Percentiles rank a stretch among this genome's conserved stretches.
Evolutionary conservation across 2,888 invertebrate species (phyloP).

Genomic region (Litoditis marina): DNA sequence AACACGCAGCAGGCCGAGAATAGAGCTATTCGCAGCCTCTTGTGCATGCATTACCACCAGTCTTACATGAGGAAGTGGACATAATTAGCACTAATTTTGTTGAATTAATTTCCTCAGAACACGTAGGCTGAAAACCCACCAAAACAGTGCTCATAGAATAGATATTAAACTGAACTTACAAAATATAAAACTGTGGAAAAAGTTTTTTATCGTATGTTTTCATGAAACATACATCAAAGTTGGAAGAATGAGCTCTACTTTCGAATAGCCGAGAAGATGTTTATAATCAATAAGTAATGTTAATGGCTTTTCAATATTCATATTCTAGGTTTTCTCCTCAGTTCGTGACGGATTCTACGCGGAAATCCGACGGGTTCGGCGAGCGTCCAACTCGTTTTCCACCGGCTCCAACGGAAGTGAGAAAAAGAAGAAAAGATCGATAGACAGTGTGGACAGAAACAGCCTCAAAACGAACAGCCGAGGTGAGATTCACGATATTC

Average conservation of each 20-base stretch:
- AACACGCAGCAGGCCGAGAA: too few species aligned
- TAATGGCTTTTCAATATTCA: not conserved
- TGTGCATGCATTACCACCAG: too few species aligned
- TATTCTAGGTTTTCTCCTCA: constrained; percentile 44
- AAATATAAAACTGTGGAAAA: too few species aligned
- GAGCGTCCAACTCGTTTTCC: constrained; percentile 41
- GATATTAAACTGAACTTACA: not conserved
- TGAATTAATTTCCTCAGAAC: not conserved
- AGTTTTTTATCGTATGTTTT: too few species aligned
- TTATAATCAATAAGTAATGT: not conserved
- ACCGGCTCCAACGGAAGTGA: constrained; percentile 23
- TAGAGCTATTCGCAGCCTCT: too few species aligned
- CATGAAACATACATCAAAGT: too few species aligned
- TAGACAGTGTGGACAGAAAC: constrained; percentile 4
- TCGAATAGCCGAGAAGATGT: too few species aligned
- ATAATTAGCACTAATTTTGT: too few species aligned
- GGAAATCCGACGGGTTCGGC: constrained; percentile 38
- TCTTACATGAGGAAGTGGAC: too few species aligned
- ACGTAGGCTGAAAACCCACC: not conserved
- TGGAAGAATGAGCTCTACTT: too few species aligned
- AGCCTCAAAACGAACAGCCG: constrained; percentile 2
- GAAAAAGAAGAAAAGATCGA: constrained; percentile 18
- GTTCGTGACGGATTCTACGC: constrained; percentile 49
- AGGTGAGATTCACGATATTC: too few species aligned
- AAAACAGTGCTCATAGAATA: not conserved